Percentiles rank a stretch among this genome's conserved stretches.
phyloP scores from a whole-genome alignment of 2,888 invertebrate genomes.

The Ophion costatus region DNA sequence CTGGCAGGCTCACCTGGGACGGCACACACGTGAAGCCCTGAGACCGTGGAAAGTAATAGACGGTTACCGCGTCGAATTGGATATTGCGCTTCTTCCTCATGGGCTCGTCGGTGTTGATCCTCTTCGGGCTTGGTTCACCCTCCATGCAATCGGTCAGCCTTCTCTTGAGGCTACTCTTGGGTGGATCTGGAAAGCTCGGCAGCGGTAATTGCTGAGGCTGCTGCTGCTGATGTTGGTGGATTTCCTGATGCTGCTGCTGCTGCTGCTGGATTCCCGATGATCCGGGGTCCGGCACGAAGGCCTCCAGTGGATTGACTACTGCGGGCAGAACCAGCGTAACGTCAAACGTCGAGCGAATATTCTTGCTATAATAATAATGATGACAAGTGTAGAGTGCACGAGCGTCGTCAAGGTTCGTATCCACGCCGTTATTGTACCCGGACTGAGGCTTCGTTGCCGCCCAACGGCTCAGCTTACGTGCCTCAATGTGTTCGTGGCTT shows the following conservation, averaged over 20 bases:
- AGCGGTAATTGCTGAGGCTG: conserved; percentile 67
- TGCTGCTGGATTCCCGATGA: conserved; percentile 59
- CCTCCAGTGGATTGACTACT: conserved; percentile 76
- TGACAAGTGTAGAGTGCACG: conserved; percentile 1
- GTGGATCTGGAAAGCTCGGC: conserved; percentile 76
- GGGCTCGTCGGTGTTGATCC: conserved; percentile 83
- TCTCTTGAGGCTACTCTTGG: conserved; percentile 90
- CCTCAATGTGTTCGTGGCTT: conserved; percentile 35
- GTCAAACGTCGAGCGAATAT: conserved; percentile 4
- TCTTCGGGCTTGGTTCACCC: conserved; percentile 77
- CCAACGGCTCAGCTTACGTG: conserved; percentile 19
- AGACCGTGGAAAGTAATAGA: conserved; percentile 96
- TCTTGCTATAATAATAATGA: conserved; percentile 45
- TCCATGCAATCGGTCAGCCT: conserved; percentile 83
- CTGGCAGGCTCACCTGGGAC: conserved; percentile 87
- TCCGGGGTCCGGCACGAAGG: conserved; percentile 70
- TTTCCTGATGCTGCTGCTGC: conserved; percentile 32
- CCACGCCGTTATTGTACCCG: conserved; percentile 7
- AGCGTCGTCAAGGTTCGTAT: conserved; percentile 26
- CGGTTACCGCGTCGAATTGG: conserved; percentile 95
- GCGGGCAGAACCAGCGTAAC: conserved; percentile 47
- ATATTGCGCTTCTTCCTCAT: conserved; percentile 91
- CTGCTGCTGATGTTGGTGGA: conserved; percentile 3
- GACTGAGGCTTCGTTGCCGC: conserved; percentile 14
- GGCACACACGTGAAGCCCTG: conserved; percentile 97